These are phyloP conservation scores for Radopholus similis DNA, from an alignment of 1,140 invertebrate genomes.

Conservation along the genomic window DNA sequence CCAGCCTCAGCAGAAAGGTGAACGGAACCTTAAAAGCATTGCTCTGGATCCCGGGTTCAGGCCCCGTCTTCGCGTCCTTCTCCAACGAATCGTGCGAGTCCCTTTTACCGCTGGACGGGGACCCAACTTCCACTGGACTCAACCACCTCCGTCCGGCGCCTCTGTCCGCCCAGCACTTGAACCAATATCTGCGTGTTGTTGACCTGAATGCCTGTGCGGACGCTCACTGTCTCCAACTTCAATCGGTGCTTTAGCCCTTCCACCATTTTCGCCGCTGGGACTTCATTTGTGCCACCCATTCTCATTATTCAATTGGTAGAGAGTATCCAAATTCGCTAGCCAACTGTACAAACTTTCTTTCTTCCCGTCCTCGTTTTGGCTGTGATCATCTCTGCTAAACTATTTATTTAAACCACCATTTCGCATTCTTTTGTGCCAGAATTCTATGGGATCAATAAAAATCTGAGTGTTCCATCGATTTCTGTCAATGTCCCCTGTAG, in stretches of 20 bases:
- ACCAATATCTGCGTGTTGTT: constrained; percentile 1
- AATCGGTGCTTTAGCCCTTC: background rate
- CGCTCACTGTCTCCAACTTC: background rate
- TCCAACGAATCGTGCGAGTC: background rate
- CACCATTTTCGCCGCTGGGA: too few relatives aligned
- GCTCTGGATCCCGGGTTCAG: background rate
- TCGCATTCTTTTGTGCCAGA: too few relatives aligned
- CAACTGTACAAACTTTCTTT: too few relatives aligned
- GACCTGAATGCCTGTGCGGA: background rate
- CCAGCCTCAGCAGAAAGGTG: background rate
- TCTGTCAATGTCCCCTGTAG: too few relatives aligned
- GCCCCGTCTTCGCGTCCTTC: background rate
- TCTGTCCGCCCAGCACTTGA: constrained; percentile 1
- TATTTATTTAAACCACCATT: too few relatives aligned
- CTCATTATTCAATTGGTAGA: too few relatives aligned
- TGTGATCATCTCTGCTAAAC: too few relatives aligned
- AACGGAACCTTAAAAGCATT: background rate
- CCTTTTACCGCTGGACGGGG: background rate
- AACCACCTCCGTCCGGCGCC: background rate
- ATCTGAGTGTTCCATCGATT: too few relatives aligned
- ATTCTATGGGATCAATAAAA: too few relatives aligned
- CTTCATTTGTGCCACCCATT: too few relatives aligned
- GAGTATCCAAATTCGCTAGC: too few relatives aligned
- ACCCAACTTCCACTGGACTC: background rate
- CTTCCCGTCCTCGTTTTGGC: too few relatives aligned